A percentile compares a stretch with the other conserved stretches of the same genome.
Evolutionary conservation across 2,113 vertebrate species (phyloP).

Genomic region (Genyomyrus donnyi): DNA sequence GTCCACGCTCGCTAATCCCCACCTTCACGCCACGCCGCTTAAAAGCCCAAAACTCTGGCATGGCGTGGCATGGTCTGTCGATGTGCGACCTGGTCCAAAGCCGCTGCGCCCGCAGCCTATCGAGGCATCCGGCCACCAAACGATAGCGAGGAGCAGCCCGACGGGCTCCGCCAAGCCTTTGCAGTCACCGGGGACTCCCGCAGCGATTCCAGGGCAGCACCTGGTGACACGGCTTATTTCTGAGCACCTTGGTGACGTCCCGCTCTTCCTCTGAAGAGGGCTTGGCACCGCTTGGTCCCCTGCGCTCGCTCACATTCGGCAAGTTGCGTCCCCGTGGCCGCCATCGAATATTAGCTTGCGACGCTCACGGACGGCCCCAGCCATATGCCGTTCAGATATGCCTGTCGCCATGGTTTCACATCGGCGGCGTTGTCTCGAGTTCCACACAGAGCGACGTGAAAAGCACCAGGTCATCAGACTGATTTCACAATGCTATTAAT

Average conservation of each 20-base stretch:
- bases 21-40: neutral
- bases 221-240: neutral
- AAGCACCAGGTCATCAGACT: constrained; percentile 45
- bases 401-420: constrained; percentile 54
- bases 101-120: neutral
- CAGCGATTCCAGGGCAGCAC: neutral
- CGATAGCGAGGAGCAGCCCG: neutral
- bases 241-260: neutral
- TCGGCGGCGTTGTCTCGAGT: constrained; percentile 39
- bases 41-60: neutral
- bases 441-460: constrained; percentile 45
- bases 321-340: neutral
- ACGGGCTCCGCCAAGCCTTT: neutral
- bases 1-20: neutral
- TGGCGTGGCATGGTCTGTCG: neutral
- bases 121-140: neutral
- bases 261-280: neutral
- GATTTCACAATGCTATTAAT: constrained; percentile 36
- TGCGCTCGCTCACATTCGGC: no score
- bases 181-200: neutral
- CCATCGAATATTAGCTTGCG: neutral
- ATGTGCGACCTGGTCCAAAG: neutral
- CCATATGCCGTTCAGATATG: neutral
- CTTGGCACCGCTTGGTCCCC: neutral
- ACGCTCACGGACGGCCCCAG: no score